Evolutionary conservation across 2,113 vertebrate genomes (phyloP).

Genomic region (Dicentrarchus labrax): DNA sequence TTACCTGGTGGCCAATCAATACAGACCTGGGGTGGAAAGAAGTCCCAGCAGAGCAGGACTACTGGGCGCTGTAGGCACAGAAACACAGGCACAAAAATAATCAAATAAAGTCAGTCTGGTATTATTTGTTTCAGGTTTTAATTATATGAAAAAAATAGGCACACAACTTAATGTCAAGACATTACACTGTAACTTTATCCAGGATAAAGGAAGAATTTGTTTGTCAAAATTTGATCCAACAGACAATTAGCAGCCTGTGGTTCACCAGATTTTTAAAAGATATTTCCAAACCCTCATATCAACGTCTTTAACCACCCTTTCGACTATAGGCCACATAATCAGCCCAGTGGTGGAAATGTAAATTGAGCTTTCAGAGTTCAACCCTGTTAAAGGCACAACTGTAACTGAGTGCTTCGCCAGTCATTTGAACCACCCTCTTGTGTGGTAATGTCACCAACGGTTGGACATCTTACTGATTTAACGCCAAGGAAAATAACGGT

Average conservation of each 20-base stretch:
- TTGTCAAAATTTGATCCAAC: slow-evolving; percentile 33
- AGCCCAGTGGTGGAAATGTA: slow-evolving; percentile 55
- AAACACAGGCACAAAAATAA: slow-evolving; percentile 46
- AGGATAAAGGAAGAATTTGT: slow-evolving; percentile 39
- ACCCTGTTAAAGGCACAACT: slow-evolving; percentile 47
- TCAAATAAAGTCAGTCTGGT: neutral
- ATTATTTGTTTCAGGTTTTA: slow-evolving; percentile 30
- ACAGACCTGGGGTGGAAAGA: slow-evolving; percentile 56
- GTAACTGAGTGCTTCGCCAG: slow-evolving; percentile 68
- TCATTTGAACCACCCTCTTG: slow-evolving; percentile 82
- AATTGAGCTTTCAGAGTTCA: slow-evolving; percentile 60
- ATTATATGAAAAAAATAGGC: slow-evolving; percentile 7
- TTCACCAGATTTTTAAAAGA: slow-evolving; percentile 14
- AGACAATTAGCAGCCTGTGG: slow-evolving; percentile 31
- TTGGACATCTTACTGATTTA: slow-evolving; percentile 87
- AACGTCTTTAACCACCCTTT: slow-evolving; percentile 40
- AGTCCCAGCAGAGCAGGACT: slow-evolving; percentile 14
- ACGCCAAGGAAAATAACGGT: slow-evolving; percentile 91
- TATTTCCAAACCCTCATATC: slow-evolving; percentile 40
- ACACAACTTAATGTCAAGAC: slow-evolving; percentile 9
- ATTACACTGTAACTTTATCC: slow-evolving; percentile 27
- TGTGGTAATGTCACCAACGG: slow-evolving; percentile 88
- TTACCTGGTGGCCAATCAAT: slow-evolving; percentile 75
- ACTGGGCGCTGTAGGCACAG: slow-evolving; percentile 38
- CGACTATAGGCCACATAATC: slow-evolving; percentile 54